phyloP scores from a whole-genome alignment of 1,140 invertebrate genomes.

The Drosophila kohkoa region DNA sequence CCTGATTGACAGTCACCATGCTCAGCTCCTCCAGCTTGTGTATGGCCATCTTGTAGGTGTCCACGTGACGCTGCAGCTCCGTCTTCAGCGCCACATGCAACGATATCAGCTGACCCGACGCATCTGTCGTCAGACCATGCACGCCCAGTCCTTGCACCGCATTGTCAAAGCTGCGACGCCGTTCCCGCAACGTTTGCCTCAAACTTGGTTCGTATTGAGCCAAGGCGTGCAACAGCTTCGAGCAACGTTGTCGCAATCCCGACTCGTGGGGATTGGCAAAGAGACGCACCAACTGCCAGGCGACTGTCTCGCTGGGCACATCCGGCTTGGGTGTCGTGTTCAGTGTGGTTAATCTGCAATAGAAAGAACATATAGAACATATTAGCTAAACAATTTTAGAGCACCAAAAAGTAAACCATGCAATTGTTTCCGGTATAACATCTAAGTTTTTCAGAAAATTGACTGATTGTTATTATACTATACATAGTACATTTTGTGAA shows the following conservation, averaged over 20 bases:
- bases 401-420: no score
- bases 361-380: background rate
- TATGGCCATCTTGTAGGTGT: slow-evolving; percentile 94
- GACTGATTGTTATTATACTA: no score
- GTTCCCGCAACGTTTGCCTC: slow-evolving; percentile 87
- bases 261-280: slow-evolving; percentile 90
- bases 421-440: no score
- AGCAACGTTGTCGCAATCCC: slow-evolving; percentile 87
- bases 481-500: no score
- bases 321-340: slow-evolving; percentile 87
- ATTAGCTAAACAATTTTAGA: no score
- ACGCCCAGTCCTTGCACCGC: slow-evolving; percentile 94
- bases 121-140: slow-evolving; percentile 91
- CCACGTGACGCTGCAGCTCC: slow-evolving; percentile 93
- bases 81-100: slow-evolving; percentile 90
- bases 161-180: slow-evolving; percentile 90
- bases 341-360: slow-evolving; percentile 86
- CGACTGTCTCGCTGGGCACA: slow-evolving; percentile 90
- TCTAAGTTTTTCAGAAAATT: no score
- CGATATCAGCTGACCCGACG: slow-evolving; percentile 87
- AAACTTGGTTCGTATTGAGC: slow-evolving; percentile 87
- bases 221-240: slow-evolving; percentile 86
- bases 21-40: slow-evolving; percentile 94
- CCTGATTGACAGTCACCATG: slow-evolving; percentile 89
- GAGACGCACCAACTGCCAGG: slow-evolving; percentile 92